Base-by-base conservation (phyloP, 2,888 invertebrate genomes). In the Phrixothrix hirtus region DNA sequence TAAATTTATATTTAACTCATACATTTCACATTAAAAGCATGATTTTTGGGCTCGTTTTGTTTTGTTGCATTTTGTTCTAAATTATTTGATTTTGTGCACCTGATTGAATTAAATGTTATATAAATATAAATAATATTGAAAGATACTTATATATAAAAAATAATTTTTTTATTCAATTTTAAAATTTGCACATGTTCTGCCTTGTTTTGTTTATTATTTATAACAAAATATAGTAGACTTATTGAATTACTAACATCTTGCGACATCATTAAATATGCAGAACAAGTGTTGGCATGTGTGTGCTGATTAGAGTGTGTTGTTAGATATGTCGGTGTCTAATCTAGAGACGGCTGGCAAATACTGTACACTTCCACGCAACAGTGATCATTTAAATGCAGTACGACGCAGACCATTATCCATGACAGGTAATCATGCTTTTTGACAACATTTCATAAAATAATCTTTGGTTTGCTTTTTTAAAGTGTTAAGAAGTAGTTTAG, bases 371-470 rank as follows among this genome's bases (percentile, higher is more conserved):
- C 75, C 76, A 75, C 55, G 83, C 78, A 46, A 73, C 78, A 49
- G 79, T 78, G 72, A 79, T 68, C 67, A 79, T 76, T 70, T 80
- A 77, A 66, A 79, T 78, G 5, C 76, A 78, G 26, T 48, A 13
- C 42, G 83, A 61, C 74, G 82, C 50, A 72, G 83, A 52, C 83
- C 84, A 5, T 70, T 83, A 21, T 83, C 83, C 44, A 83, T 83
- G 81, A 77, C 81, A 71, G 83, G 83, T 84, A 71, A 76, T 50
- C n/a, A n/a, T n/a, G n/a, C n/a, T n/a, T n/a, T 14, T 37, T 29
- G 2, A 39, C 7, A 26, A 21, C 7, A 21, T 21, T 21, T 21
- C 27, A 29, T 17, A 36, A 17, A 10, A 1, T 21, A 17, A 10
- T 36, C 15, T 32, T 32, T 32, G 12, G 17, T 16, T 17, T 39